Evolutionary conservation across 2,113 vertebrate genomes (phyloP).

Genomic region (Cynopterus brachyotis): DNA sequence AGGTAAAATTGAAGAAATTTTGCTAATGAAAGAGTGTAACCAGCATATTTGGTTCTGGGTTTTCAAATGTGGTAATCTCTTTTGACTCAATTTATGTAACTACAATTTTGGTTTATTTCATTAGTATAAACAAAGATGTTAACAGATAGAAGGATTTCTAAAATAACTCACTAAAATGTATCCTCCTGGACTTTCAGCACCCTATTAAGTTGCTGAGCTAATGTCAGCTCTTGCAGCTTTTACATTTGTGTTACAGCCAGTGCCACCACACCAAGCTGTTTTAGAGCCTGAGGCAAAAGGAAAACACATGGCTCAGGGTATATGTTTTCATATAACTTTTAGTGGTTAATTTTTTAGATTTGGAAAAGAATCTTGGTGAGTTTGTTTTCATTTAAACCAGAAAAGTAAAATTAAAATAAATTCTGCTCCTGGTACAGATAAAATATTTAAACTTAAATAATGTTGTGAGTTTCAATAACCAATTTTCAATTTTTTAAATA

Average conservation of each 20-base stretch:
- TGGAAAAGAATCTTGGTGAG: neutral
- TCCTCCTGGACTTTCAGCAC: neutral
- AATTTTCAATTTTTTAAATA: neutral
- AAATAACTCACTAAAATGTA: neutral
- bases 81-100: neutral
- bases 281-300: neutral
- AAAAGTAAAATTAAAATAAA: neutral
- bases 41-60: neutral
- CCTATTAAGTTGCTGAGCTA: neutral
- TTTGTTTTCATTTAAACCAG: neutral
- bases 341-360: neutral
- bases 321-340: neutral
- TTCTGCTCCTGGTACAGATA: neutral
- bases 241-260: neutral
- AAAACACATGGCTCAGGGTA: neutral
- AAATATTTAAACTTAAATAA: constrained; percentile 14
- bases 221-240: neutral
- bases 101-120: neutral
- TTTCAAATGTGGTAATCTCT: neutral
- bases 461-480: neutral
- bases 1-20: neutral
- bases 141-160: neutral
- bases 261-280: neutral
- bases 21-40: neutral
- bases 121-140: neutral